These are phyloP conservation scores for Leguminivora glycinivorella DNA, from an alignment of 1,140 invertebrate genomes.

Conservation along the genomic window DNA sequence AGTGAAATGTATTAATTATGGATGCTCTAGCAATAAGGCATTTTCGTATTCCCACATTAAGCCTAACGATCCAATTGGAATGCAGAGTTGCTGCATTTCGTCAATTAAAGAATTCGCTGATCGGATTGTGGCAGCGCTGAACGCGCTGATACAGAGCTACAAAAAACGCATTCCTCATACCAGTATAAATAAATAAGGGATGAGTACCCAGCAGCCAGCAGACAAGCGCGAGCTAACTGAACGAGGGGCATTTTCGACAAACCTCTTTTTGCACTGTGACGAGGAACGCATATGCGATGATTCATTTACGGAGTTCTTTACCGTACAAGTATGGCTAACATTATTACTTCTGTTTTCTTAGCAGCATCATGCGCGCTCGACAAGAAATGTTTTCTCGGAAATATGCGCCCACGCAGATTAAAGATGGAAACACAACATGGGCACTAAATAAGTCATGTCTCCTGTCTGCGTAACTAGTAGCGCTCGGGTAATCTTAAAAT, in stretches of 20 bases:
- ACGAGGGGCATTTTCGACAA: conserved; percentile 75
- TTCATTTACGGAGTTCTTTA: conserved; percentile 75
- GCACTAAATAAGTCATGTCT: conserved; percentile 72
- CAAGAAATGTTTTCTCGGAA: conserved; percentile 76
- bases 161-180: conserved; percentile 73
- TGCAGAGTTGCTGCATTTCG: conserved; percentile 61
- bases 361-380: conserved; percentile 67
- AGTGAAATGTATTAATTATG: conserved; percentile 47
- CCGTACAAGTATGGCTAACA: conserved; percentile 74
- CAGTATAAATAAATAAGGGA: conserved; percentile 77
- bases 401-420: conserved; percentile 76
- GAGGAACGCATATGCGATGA: conserved; percentile 76
- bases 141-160: conserved; percentile 59
- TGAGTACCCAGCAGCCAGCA: conserved; percentile 55
- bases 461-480: conserved; percentile 61
- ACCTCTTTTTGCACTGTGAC: conserved; percentile 72
- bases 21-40: conserved; percentile 36
- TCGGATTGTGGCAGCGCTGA: conserved; percentile 54
- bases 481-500: conserved; percentile 50
- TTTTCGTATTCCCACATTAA: conserved; percentile 62
- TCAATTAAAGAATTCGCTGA: conserved; percentile 72
- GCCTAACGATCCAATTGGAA: conserved; percentile 59
- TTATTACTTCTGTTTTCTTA: conserved; percentile 76
- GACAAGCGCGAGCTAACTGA: conserved; percentile 55
- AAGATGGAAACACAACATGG: conserved; percentile 73